Evolutionary conservation across 2,888 invertebrate species (phyloP).

Genomic region (Anagyrus pseudococci): DNA sequence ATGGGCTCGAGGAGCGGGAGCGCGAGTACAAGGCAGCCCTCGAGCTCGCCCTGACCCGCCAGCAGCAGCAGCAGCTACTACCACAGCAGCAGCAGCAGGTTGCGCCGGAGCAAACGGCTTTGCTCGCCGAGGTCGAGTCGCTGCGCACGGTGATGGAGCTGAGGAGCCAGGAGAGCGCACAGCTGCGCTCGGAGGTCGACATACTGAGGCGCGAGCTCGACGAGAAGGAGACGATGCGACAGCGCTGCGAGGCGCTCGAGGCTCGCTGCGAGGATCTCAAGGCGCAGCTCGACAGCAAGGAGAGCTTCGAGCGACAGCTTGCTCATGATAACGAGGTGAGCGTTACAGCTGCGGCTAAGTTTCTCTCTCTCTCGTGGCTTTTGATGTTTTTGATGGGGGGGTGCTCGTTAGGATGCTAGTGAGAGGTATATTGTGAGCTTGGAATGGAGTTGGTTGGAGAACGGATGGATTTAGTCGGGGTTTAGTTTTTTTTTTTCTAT

Average conservation of each 20-base stretch:
- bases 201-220: constrained; percentile 74
- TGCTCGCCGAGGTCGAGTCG: constrained; percentile 81
- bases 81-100: constrained; percentile 26
- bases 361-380: neutral
- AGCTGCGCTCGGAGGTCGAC: constrained; percentile 74
- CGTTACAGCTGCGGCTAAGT: neutral
- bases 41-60: constrained; percentile 64
- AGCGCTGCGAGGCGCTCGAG: constrained; percentile 77
- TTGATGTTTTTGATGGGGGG: too few species aligned
- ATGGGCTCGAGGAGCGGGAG: constrained; percentile 48
- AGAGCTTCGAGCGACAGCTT: constrained; percentile 76
- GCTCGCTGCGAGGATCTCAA: constrained; percentile 88
- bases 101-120: constrained; percentile 41
- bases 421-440: too few species aligned
- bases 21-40: constrained; percentile 52
- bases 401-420: too few species aligned
- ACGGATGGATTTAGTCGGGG: too few species aligned
- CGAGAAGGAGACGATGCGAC: constrained; percentile 73
- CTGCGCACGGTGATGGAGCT: constrained; percentile 87
- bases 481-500: too few species aligned
- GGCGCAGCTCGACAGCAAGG: constrained; percentile 74
- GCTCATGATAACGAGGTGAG: constrained; percentile 71
- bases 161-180: constrained; percentile 83
- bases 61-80: constrained; percentile 40
- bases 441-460: too few species aligned